Percentiles rank a stretch among this genome's conserved stretches.
Conservation (phyloP, 2,888 invertebrate genomes). For the Eupithecia centaureata region DNA sequence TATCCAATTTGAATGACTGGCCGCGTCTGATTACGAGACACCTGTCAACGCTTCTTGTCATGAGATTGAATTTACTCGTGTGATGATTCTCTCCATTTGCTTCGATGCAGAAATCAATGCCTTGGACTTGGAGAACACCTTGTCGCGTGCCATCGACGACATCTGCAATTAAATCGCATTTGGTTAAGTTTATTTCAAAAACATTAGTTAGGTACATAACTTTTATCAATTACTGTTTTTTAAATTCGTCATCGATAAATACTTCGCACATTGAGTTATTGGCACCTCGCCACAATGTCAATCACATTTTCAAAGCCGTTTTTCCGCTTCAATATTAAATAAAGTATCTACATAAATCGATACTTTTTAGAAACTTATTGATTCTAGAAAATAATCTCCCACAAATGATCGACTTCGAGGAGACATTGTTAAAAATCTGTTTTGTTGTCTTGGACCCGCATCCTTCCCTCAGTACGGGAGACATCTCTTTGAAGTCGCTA, state of each 20-base stretch:
- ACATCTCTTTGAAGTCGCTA: no score
- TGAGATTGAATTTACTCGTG: constrained; percentile 90
- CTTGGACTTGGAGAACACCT: constrained; percentile 87
- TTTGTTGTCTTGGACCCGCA: no score
- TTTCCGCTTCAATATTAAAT: not conserved
- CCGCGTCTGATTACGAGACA: constrained; percentile 92
- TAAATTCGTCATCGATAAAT: constrained; percentile 50
- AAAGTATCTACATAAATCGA: not conserved
- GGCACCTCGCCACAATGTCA: constrained; percentile 55
- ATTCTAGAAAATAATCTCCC: no score
- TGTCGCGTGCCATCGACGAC: constrained; percentile 76
- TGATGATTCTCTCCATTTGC: constrained; percentile 91
- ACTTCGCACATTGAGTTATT: constrained; percentile 45
- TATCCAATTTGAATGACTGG: constrained; percentile 89
- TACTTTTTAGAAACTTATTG: not conserved
- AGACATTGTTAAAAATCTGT: no score
- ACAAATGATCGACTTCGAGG: no score
- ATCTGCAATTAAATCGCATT: constrained; percentile 59
- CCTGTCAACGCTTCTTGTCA: constrained; percentile 84
- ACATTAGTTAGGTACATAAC: not conserved
- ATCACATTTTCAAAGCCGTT: not conserved
- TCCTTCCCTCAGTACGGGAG: no score
- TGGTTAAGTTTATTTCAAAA: not conserved
- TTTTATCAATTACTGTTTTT: not conserved
- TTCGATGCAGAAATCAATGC: constrained; percentile 88